Evolutionary conservation across 2,797 vertebrate species (phyloP).

Genomic region (Aeoliscus strigatus): DNA sequence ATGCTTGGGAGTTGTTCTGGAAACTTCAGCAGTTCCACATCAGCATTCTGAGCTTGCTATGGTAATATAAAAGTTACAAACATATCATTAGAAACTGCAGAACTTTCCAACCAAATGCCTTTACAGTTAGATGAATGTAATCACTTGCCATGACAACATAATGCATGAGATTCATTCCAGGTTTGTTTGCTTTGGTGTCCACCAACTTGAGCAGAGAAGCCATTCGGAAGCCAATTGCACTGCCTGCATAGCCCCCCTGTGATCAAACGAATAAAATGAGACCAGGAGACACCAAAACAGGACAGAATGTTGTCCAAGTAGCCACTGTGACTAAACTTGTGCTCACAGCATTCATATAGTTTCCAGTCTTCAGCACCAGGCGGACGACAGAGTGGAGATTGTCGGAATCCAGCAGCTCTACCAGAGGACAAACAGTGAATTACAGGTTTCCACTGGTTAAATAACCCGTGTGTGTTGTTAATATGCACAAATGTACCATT

Average conservation of each 20-base stretch:
- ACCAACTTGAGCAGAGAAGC: slow-evolving; percentile 78
- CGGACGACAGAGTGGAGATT: slow-evolving; percentile 78
- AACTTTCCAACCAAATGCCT: neutral
- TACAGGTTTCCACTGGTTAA: neutral
- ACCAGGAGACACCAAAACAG: slow-evolving; percentile 14
- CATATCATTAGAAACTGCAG: slow-evolving; percentile 2
- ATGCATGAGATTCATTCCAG: slow-evolving; percentile 85
- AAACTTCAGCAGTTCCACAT: slow-evolving; percentile 70
- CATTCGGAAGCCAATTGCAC: slow-evolving; percentile 78
- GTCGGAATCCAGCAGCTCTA: slow-evolving; percentile 77
- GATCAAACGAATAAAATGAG: slow-evolving; percentile 9
- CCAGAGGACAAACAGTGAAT: slow-evolving; percentile 19
- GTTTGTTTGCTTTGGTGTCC: slow-evolving; percentile 83
- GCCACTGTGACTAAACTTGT: neutral
- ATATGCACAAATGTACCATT: slow-evolving; percentile 54
- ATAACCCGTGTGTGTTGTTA: neutral
- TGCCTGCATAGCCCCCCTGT: slow-evolving; percentile 83
- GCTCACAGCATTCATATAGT: slow-evolving; percentile 84
- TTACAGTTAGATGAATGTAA: neutral
- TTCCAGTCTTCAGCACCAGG: slow-evolving; percentile 81
- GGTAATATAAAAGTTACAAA: slow-evolving; percentile 6
- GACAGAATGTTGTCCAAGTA: neutral
- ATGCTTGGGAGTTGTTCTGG: slow-evolving; percentile 72
- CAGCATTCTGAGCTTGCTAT: slow-evolving; percentile 81
- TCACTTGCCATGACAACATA: slow-evolving; percentile 81